Evolutionary conservation across 2,888 invertebrate species (phyloP).

Genomic region (Meliscaeva auricollis): DNA sequence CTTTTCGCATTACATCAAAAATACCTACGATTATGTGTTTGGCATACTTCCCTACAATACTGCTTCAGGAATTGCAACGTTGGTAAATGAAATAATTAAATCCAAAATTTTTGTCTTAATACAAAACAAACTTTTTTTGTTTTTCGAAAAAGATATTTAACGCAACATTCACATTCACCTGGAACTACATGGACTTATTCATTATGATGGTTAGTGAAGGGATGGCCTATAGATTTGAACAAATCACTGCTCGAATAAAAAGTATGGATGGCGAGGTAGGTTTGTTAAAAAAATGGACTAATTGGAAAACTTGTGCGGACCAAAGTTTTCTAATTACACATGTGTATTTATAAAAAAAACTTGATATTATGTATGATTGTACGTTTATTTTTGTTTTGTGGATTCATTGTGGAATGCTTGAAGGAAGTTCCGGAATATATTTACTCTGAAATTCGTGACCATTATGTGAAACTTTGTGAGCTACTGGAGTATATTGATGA

Average conservation of each 20-base stretch:
- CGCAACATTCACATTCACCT: slow-evolving; percentile 86
- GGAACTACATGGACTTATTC: slow-evolving; percentile 91
- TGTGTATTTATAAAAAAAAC: no score
- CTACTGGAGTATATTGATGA: slow-evolving; percentile 87
- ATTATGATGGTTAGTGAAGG: slow-evolving; percentile 89
- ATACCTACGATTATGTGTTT: slow-evolving; percentile 80
- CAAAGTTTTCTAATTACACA: no score
- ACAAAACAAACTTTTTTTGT: no score
- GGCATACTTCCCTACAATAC: slow-evolving; percentile 78
- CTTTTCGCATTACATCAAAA: slow-evolving; percentile 77
- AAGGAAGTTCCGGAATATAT: slow-evolving; percentile 80
- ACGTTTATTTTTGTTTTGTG: no score
- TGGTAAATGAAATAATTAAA: slow-evolving; percentile 79
- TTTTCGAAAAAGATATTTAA: slow-evolving; percentile 71
- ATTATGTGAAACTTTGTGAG: slow-evolving; percentile 88
- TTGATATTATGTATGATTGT: no score
- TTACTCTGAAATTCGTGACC: slow-evolving; percentile 88
- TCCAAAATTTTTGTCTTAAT: no score
- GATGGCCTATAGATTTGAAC: slow-evolving; percentile 87
- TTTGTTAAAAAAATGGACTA: slow-evolving; percentile 34
- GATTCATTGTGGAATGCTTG: no score
- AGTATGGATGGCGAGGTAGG: slow-evolving; percentile 79
- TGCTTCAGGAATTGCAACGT: slow-evolving; percentile 71
- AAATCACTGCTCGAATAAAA: slow-evolving; percentile 85
- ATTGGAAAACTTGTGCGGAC: no score